These are phyloP conservation scores for Phrynocephalus guinanensis DNA, from an alignment of 2,797 vertebrate genomes.

Conservation along the genomic window DNA sequence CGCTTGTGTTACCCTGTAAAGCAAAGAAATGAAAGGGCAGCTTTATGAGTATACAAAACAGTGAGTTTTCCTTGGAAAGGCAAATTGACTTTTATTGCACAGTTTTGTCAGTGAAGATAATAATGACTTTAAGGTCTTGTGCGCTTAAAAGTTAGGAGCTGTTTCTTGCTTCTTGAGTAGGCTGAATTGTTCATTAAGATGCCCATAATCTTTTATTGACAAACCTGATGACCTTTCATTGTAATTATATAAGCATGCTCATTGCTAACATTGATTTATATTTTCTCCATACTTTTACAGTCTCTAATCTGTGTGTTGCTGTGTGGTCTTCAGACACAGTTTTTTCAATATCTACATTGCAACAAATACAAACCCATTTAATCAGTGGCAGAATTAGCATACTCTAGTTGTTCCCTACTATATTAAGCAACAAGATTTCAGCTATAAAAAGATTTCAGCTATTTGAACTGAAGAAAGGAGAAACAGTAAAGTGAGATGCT, in stretches of 20 bases:
- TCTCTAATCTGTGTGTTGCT: too few relatives aligned
- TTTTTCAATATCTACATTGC: background rate
- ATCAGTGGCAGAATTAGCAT: too few relatives aligned
- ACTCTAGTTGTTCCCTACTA: too few relatives aligned
- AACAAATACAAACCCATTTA: too few relatives aligned
- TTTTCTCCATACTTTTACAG: background rate
- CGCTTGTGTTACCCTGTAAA: background rate
- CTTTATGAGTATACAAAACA: slow-evolving; percentile 1
- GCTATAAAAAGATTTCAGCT: too few relatives aligned
- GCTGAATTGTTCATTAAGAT: slow-evolving; percentile 20
- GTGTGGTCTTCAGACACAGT: background rate
- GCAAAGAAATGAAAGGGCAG: background rate
- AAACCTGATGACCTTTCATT: background rate
- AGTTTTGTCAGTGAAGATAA: background rate
- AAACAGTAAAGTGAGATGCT: too few relatives aligned
- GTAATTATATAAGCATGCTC: slow-evolving; percentile 7
- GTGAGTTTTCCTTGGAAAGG: background rate
- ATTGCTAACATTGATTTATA: slow-evolving; percentile 1
- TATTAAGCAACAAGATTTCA: too few relatives aligned
- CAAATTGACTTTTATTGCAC: slow-evolving; percentile 3
- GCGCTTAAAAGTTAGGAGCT: background rate
- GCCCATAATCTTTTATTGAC: background rate
- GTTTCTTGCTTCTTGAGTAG: background rate
- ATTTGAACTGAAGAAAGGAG: too few relatives aligned
- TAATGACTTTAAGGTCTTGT: background rate